phyloP scores from a whole-genome alignment of 2,113 vertebrate genomes.

The Hippocampus guttulatus region DNA sequence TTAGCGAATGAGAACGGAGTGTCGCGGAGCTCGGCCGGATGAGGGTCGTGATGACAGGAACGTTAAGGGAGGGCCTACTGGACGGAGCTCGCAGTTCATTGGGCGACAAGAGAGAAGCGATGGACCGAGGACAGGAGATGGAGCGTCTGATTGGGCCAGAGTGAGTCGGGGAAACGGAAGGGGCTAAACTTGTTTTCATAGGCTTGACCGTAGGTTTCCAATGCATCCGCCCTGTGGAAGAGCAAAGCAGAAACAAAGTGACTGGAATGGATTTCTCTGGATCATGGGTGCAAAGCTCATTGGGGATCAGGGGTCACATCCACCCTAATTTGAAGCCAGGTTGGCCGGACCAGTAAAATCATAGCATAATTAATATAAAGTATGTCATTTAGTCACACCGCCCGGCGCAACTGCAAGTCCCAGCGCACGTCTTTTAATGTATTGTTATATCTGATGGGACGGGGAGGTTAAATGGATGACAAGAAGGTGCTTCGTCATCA shows the following conservation, averaged over 20 bases:
- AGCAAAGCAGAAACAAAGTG: slow-evolving; percentile 14
- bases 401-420: neutral
- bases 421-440: neutral
- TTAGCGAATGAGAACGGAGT: slow-evolving; percentile 87
- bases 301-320: no score
- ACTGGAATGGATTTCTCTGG: neutral
- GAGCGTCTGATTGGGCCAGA: slow-evolving; percentile 86
- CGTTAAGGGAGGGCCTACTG: slow-evolving; percentile 69
- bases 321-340: no score
- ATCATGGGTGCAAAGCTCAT: no score
- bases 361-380: no score
- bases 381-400: neutral
- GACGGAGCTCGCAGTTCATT: slow-evolving; percentile 74
- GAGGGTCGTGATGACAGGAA: slow-evolving; percentile 72
- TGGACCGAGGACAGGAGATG: slow-evolving; percentile 93
- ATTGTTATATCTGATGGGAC: neutral
- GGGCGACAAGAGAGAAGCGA: slow-evolving; percentile 79
- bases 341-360: no score
- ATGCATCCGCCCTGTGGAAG: slow-evolving; percentile 69
- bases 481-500: no score
- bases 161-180: slow-evolving; percentile 67
- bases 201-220: slow-evolving; percentile 75
- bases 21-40: slow-evolving; percentile 72
- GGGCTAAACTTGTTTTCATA: slow-evolving; percentile 62
- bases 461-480: no score